Evolutionary conservation across 1,140 invertebrate genomes (phyloP).

Genomic region (Akabosia matsudoensis): DNA sequence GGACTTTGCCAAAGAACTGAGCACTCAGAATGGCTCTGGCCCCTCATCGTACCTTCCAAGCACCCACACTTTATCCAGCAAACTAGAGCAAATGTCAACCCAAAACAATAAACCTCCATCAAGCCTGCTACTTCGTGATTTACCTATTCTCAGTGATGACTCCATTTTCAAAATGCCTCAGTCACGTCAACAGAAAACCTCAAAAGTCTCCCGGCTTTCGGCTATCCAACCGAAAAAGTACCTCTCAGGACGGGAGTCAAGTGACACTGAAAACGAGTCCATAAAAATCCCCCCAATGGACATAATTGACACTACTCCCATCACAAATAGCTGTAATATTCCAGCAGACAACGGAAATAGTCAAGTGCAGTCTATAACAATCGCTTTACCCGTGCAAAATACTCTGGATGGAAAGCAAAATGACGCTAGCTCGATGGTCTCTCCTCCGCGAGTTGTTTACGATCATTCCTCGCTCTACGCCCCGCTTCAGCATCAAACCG

Average conservation of each 20-base stretch:
- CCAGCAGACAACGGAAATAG: neutral
- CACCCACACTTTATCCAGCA: constrained; percentile 10
- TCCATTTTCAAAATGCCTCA: constrained; percentile 44
- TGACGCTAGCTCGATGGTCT: neutral
- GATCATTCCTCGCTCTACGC: neutral
- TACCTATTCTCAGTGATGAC: constrained; percentile 43
- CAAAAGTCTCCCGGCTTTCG: neutral
- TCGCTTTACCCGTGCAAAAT: neutral
- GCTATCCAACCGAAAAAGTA: neutral
- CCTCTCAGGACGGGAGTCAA: constrained; percentile 15
- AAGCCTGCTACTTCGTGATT: constrained; percentile 27
- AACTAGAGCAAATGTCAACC: constrained; percentile 16
- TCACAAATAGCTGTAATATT: constrained; percentile 27
- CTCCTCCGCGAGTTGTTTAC: neutral
- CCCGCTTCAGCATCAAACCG: neutral
- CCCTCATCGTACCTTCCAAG: neutral
- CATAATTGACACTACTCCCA: constrained; percentile 41
- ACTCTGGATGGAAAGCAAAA: neutral
- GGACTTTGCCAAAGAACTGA: constrained; percentile 33
- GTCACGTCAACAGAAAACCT: neutral
- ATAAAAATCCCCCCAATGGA: constrained; percentile 46
- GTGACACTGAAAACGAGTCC: constrained; percentile 42
- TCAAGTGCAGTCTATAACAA: constrained; percentile 6
- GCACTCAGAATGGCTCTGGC: neutral
- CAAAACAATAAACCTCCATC: constrained; percentile 2